Conservation (phyloP, 2,888 invertebrate genomes). For the Gortyna flavago region DNA sequence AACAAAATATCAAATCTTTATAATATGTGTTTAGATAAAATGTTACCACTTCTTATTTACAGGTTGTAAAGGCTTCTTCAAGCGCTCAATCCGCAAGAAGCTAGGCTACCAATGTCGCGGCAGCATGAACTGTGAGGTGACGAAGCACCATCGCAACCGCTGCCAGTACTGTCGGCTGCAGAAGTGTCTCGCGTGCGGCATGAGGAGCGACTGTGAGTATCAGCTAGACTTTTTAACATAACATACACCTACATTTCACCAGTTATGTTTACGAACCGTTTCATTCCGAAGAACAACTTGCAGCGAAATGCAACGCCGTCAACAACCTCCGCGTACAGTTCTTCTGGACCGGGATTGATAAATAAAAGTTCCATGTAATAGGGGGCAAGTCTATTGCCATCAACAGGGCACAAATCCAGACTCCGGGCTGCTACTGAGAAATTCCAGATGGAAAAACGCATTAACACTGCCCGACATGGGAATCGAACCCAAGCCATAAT, state of each 20-base stretch:
- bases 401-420: no score
- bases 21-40: neutral
- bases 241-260: no score
- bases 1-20: no score
- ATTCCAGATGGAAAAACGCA: no score
- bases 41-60: slow-evolving; percentile 2
- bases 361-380: no score
- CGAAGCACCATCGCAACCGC: slow-evolving; percentile 99
- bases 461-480: no score
- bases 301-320: slow-evolving; percentile 94
- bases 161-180: slow-evolving; percentile 99
- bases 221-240: slow-evolving; percentile 16
- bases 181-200: slow-evolving; percentile 99
- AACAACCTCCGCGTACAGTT: slow-evolving; percentile 95
- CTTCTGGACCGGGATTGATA: slow-evolving; percentile 98
- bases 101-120: slow-evolving; percentile 99
- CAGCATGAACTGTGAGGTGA: slow-evolving; percentile 98
- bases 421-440: no score
- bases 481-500: no score
- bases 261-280: no score
- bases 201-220: slow-evolving; percentile 99
- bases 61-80: slow-evolving; percentile 99
- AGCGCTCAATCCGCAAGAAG: slow-evolving; percentile 98
- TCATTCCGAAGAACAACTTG: no score
- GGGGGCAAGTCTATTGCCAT: no score